Percentiles rank a stretch among this genome's conserved stretches.
Evolutionary conservation across 2,113 vertebrate genomes (phyloP).

Genomic region (Syngnathoides biaculeatus): DNA sequence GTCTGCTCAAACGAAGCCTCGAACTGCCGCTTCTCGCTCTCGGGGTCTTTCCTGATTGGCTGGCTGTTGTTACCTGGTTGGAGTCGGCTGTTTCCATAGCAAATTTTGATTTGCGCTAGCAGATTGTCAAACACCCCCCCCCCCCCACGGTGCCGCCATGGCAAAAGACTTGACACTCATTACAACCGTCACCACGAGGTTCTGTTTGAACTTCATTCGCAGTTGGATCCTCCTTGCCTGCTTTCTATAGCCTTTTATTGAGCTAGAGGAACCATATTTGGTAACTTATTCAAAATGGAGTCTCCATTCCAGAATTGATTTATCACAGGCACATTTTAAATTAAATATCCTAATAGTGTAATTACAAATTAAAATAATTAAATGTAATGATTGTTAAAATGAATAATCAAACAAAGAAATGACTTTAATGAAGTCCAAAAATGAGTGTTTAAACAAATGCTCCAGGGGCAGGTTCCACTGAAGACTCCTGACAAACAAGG

Average conservation of each 20-base stretch:
- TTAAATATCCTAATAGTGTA: no score
- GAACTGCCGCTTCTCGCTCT: slow-evolving; percentile 22
- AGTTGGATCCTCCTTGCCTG: slow-evolving; percentile 20
- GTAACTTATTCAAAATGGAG: not conserved
- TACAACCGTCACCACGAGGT: slow-evolving; percentile 16
- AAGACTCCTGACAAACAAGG: not conserved
- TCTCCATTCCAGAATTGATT: not conserved
- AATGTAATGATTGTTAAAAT: not conserved
- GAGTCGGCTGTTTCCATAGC: slow-evolving; percentile 32
- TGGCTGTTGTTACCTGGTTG: slow-evolving; percentile 54
- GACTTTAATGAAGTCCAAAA: not conserved
- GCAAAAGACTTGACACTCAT: slow-evolving; percentile 14
- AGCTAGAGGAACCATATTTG: not conserved
- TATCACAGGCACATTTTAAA: not conserved
- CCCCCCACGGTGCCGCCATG: slow-evolving; percentile 17
- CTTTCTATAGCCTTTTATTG: not conserved
- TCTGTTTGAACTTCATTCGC: slow-evolving; percentile 45
- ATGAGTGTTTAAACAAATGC: not conserved
- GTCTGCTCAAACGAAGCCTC: slow-evolving; percentile 11
- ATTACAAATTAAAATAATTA: not conserved
- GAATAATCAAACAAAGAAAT: not conserved
- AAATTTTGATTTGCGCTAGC: slow-evolving; percentile 32
- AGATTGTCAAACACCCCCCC: slow-evolving; percentile 18
- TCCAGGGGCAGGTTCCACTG: not conserved
- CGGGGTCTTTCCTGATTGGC: slow-evolving; percentile 57